phyloP scores from a whole-genome alignment of 1,140 invertebrate genomes.

The Drosophila obscura region DNA sequence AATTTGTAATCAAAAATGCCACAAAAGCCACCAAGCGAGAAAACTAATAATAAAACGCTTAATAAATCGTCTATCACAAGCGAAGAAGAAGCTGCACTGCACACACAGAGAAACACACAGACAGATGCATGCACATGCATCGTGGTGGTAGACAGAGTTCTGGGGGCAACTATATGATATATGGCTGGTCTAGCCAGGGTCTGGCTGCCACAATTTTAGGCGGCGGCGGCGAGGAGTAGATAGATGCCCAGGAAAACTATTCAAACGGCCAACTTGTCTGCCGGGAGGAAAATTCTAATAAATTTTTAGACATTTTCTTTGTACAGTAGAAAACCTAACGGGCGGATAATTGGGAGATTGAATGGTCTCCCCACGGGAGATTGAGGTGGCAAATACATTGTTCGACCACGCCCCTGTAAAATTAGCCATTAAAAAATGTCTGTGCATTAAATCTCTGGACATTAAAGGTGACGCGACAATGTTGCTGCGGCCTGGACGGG shows the following conservation, averaged over 20 bases:
- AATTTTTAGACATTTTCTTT: conserved; percentile 50
- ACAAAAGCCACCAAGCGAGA: conserved; percentile 69
- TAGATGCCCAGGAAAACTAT: conserved; percentile 35
- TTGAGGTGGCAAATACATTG: conserved; percentile 37
- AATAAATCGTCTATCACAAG: conserved; percentile 79
- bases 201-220: conserved; percentile 28
- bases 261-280: conserved; percentile 35
- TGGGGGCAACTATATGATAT: conserved; percentile 62
- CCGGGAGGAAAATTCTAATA: conserved; percentile 65
- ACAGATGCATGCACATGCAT: conserved; percentile 11
- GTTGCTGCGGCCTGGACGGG: conserved; percentile 17
- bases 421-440: conserved; percentile 52
- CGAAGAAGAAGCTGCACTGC: conserved; percentile 42
- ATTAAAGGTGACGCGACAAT: conserved; percentile 21
- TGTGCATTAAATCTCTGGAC: conserved; percentile 23
- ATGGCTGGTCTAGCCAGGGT: conserved; percentile 66
- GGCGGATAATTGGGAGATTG: conserved; percentile 53
- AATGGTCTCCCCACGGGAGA: conserved; percentile 2
- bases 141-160: conserved; percentile 20
- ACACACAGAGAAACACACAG: conserved; percentile 21
- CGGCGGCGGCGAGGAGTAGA: conserved; percentile 6
- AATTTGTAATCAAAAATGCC: conserved; percentile 78
- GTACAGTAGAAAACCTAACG: conserved; percentile 36
- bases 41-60: conserved; percentile 81
- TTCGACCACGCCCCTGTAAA: conserved; percentile 33